Evolutionary conservation across 2,888 invertebrate species (phyloP).

Genomic region (Stomorhina lunata): DNA sequence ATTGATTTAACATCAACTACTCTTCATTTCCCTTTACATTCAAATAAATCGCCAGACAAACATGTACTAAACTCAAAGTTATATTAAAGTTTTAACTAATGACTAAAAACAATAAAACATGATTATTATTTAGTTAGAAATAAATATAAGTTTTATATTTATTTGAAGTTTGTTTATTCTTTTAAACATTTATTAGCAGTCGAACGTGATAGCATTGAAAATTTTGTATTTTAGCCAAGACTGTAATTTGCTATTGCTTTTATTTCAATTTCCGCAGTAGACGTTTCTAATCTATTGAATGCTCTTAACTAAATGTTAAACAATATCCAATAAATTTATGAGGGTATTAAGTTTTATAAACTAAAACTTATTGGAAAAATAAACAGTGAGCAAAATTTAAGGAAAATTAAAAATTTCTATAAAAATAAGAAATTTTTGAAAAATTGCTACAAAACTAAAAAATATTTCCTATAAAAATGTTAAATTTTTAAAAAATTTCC

Average conservation of each 20-base stretch:
- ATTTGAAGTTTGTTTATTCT: slow-evolving; percentile 76
- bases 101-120: slow-evolving; percentile 76
- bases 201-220: slow-evolving; percentile 43
- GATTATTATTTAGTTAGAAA: slow-evolving; percentile 69
- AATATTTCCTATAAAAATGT: no score
- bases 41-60: no score
- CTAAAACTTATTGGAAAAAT: not conserved
- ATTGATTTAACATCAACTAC: no score
- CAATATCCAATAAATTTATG: not conserved
- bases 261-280: slow-evolving; percentile 56
- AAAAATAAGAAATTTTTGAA: no score
- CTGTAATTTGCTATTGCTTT: slow-evolving; percentile 46
- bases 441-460: no score
- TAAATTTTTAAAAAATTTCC: no score
- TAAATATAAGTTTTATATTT: slow-evolving; percentile 72
- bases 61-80: no score
- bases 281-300: slow-evolving; percentile 21
- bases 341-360: not conserved
- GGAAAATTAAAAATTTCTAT: not conserved
- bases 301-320: not conserved
- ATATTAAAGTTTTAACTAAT: slow-evolving; percentile 64
- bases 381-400: not conserved
- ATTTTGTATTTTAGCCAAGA: slow-evolving; percentile 34
- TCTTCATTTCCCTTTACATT: no score
- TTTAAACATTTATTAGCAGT: slow-evolving; percentile 32